These are phyloP conservation scores for Cosmorhoe ocellata DNA, from an alignment of 2,888 invertebrate species.

Conservation along the genomic window DNA sequence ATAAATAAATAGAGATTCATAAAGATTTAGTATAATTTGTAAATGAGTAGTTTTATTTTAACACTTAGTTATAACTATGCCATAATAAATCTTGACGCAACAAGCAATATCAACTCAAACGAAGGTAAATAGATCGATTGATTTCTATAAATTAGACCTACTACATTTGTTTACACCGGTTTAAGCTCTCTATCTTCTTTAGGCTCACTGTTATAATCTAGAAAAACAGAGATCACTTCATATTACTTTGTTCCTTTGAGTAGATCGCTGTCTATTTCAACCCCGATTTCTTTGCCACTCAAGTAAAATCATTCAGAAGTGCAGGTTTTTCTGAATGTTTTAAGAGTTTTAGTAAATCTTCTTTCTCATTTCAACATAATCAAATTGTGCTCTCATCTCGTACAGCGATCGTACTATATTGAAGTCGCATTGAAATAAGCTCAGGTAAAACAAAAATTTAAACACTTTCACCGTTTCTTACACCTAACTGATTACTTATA, in stretches of 20 bases:
- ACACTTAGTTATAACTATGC: constrained; percentile 65
- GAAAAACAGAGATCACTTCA: constrained; percentile 66
- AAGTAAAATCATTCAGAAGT: constrained; percentile 18
- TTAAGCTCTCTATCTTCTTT: constrained; percentile 79
- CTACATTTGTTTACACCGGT: constrained; percentile 73
- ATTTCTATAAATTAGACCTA: constrained; percentile 71
- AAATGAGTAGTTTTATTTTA: constrained; percentile 37
- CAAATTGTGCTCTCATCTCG: constrained; percentile 3
- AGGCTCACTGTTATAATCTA: constrained; percentile 69
- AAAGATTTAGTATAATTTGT: constrained; percentile 32
- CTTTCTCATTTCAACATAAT: background rate
- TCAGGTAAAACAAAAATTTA: constrained; percentile 48
- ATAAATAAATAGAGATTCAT: constrained; percentile 54
- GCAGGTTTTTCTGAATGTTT: constrained; percentile 28
- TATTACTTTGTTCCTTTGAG: constrained; percentile 15
- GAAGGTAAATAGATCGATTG: constrained; percentile 74
- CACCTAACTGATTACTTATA: constrained; percentile 44
- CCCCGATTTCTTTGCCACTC: constrained; percentile 3
- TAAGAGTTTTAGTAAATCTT: constrained; percentile 13
- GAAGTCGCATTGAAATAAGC: constrained; percentile 46
- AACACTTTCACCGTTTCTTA: constrained; percentile 41
- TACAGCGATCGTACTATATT: constrained; percentile 21
- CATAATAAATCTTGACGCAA: constrained; percentile 67
- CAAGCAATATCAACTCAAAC: constrained; percentile 78
- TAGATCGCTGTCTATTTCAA: constrained; percentile 20